These are phyloP conservation scores for Lasioglossum pauxillum DNA, from an alignment of 2,888 invertebrate species.

Conservation along the genomic window DNA sequence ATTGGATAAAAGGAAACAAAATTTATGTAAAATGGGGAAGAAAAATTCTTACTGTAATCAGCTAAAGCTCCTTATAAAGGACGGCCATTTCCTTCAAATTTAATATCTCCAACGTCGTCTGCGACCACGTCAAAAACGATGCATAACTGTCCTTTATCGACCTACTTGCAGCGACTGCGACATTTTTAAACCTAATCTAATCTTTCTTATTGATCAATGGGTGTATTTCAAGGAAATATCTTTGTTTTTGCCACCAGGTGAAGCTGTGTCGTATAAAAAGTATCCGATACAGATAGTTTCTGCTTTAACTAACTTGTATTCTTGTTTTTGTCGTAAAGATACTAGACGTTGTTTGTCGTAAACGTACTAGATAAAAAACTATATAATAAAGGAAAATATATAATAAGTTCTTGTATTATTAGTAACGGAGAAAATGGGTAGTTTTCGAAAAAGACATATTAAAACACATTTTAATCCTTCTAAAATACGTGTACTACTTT, in stretches of 20 bases:
- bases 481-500: neutral
- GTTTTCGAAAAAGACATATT: neutral
- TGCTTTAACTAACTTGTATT: neutral
- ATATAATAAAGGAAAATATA: neutral
- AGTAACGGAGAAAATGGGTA: too few relatives aligned
- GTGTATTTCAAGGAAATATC: constrained; percentile 7
- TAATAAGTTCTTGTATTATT: neutral
- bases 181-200: neutral
- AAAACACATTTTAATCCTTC: neutral
- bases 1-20: neutral
- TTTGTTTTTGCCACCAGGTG: neutral
- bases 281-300: neutral
- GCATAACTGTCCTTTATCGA: constrained; percentile 3
- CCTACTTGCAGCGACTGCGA: neutral
- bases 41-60: neutral
- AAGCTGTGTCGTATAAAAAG: neutral
- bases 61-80: neutral
- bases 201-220: neutral
- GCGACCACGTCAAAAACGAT: neutral
- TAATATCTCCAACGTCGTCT: neutral
- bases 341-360: too few relatives aligned
- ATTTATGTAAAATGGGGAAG: neutral
- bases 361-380: neutral
- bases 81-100: neutral
- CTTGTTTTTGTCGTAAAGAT: neutral